Conservation (phyloP, 2,797 vertebrate species). For the Anomalospiza imberbis region DNA sequence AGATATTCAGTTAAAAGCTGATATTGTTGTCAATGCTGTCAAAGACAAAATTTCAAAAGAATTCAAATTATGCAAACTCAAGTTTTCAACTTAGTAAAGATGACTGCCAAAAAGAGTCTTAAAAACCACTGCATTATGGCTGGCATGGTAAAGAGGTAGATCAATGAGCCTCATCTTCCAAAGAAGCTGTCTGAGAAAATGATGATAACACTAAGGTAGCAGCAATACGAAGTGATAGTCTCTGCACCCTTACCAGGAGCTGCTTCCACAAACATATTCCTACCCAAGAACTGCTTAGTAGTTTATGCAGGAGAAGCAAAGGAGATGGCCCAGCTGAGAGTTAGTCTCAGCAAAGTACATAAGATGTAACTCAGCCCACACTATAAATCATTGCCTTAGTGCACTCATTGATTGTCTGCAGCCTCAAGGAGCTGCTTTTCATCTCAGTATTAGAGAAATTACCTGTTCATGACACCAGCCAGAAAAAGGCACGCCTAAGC, state of each 20-base stretch:
- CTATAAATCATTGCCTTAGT: neutral
- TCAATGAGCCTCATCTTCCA: neutral
- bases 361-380: neutral
- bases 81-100: slow-evolving; percentile 53
- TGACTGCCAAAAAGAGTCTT: slow-evolving; percentile 46
- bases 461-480: neutral
- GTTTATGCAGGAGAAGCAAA: neutral
- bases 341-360: neutral
- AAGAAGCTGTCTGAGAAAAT: neutral
- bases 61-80: slow-evolving; percentile 13
- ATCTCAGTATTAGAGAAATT: neutral
- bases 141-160: neutral
- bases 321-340: neutral
- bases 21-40: neutral
- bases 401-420: neutral
- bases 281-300: neutral
- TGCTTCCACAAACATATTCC: neutral
- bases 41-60: neutral
- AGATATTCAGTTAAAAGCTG: neutral
- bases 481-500: neutral
- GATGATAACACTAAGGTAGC: neutral
- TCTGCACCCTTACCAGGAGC: neutral
- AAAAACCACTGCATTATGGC: neutral
- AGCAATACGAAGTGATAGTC: neutral
- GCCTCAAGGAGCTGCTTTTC: slow-evolving; percentile 3